These are phyloP conservation scores for Agrochola litura DNA, from an alignment of 2,888 invertebrate species.

Conservation along the genomic window DNA sequence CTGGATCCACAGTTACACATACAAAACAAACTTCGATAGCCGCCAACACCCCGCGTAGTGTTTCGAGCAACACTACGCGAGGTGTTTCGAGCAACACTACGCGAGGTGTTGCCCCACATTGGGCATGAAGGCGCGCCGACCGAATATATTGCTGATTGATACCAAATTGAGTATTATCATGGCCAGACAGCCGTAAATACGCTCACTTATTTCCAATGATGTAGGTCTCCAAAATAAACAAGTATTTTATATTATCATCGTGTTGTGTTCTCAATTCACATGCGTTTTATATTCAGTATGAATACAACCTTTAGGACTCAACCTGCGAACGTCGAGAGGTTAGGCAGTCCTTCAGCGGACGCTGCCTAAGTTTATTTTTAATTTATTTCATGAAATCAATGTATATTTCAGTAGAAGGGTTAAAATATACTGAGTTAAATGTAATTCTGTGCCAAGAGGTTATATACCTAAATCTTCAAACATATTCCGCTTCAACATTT, in stretches of 20 bases:
- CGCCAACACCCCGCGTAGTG: neutral
- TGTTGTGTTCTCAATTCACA: neutral
- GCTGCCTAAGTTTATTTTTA: slow-evolving; percentile 39
- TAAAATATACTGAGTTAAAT: neutral
- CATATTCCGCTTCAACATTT: slow-evolving; percentile 17
- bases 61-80: slow-evolving; percentile 3
- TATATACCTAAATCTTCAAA: slow-evolving; percentile 5
- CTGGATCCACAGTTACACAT: slow-evolving; percentile 5
- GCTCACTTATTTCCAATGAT: slow-evolving; percentile 40
- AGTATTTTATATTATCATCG: slow-evolving; percentile 24
- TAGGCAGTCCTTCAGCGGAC: slow-evolving; percentile 22
- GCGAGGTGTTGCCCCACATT: slow-evolving; percentile 3
- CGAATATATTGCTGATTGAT: slow-evolving; percentile 33
- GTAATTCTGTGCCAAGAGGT: slow-evolving; percentile 3
- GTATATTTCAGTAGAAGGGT: slow-evolving; percentile 23
- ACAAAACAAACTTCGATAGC: slow-evolving; percentile 17
- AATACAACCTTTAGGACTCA: slow-evolving; percentile 11
- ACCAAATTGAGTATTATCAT: slow-evolving; percentile 52
- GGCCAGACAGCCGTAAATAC: slow-evolving; percentile 43
- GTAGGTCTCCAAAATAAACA: slow-evolving; percentile 38
- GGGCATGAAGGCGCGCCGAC: slow-evolving; percentile 18
- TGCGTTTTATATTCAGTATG: slow-evolving; percentile 30
- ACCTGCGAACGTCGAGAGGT: slow-evolving; percentile 15
- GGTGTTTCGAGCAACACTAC: slow-evolving; percentile 6
- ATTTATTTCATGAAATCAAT: slow-evolving; percentile 24